Evolutionary conservation across 2,797 vertebrate species (phyloP), one percentile per base, ranked within the genome.

Genomic region (Melanotaenia maccullochi): DNA sequence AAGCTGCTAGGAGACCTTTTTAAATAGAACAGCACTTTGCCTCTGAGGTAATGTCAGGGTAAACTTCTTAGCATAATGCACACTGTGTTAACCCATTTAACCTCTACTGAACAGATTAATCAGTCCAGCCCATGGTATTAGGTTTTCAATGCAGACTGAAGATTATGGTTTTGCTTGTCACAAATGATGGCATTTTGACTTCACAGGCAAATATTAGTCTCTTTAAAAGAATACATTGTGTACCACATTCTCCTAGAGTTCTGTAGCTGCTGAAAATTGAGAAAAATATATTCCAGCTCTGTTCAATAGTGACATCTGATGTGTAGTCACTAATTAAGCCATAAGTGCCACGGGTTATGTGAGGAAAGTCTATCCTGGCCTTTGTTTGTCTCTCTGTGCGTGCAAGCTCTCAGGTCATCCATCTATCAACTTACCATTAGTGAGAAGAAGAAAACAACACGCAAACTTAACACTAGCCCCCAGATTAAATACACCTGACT

Each of bases 31-130:
- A 83, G 77, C 71, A 71, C 68, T 70, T 76, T 65, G 60, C 62
- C 59, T 74, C 16, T 30, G 68, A 85, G 81, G 82, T 87, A 82
- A 79, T 69, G 74, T 73, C 80, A 84, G 81, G 71, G 20, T 68
- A 82, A 92, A 88, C 79, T 83, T 71, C 62, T 70, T 85, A 76
- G 83, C 75, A 71, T 86, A 79, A 87, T 86, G 79, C 80, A 71
- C 52, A 78, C 71, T 86, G 87, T 87, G 86, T 87, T 86, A 88
- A 87, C 74, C 81, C 73, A 90, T 89, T 89, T 83, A 83, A 83
- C 85, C 73, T 69, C 81, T 61, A 67, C 83, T 87, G 2, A 47
- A 22, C 7, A 9, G n/a, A 49, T 22, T 49, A 3, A 49, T 49
- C 8, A 49, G n/a, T 49, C 47, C 20, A 49, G 47, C n/a, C 47